Evolutionary conservation across 2,113 vertebrate species (phyloP), one percentile per base, ranked within the genome.

Genomic region (Scartelaos histophorus): DNA sequence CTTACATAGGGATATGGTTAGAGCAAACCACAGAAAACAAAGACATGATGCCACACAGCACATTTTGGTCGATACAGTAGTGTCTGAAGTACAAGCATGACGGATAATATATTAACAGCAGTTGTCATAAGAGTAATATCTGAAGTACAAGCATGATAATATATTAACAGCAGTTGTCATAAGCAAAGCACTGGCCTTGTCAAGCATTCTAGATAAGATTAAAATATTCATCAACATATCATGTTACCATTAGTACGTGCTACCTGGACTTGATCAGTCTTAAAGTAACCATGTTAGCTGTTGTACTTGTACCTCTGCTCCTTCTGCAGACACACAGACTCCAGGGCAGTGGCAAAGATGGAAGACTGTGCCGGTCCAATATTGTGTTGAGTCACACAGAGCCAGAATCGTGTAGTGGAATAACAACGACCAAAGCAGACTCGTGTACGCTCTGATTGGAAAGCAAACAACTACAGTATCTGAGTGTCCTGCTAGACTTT

Each of bases 401-500:
- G 60, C 46, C 66, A 66, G 74, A 71, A 54, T 70, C 43, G 49
- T 76, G 67, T 67, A 69, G 53, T 2, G 3, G 74, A 76, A 77
- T 62, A 73, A 73, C 34, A 81, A 70, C 16, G 78, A 10, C 25
- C n/a, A 17, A 24, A 61, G 13, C 49, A 67, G 22, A 43, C 69
- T 73, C 71, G 58, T 75, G 62, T 80, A 64, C 5, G 71, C 70
- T 66, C 49, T 74, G 72, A 70, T 73, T 45, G 60, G 61, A 64
- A 61, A 66, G 66, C 60, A 70, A 76, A 38, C 38, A 73, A 74
- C 69, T 56, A 79, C 71, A 76, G 74, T 73, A 68, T 76, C 56
- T 65, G 71, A 56, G 78, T 43, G 53, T 79, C 74, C 69, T 22
- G 29, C 68, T 76, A 68, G 69, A 73, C 79, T 79, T 62, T 71